Evolutionary conservation across 2,888 invertebrate species (phyloP).

Genomic region (Thymelicus sylvestris): DNA sequence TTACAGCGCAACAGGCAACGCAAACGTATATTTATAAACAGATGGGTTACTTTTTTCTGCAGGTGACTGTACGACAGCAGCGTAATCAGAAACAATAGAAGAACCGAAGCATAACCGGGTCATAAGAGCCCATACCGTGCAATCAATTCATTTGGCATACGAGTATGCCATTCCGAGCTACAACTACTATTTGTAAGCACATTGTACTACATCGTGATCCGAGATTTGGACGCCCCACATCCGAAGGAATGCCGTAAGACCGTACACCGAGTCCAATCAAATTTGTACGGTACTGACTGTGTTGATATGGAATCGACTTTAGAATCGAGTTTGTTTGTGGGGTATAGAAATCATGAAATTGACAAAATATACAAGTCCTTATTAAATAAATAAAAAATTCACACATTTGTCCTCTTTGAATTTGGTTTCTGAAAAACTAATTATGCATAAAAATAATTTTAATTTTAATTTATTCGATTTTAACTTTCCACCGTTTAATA

Average conservation of each 20-base stretch:
- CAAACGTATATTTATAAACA: no score
- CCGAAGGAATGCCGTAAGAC: slow-evolving; percentile 53
- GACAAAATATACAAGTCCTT: no score
- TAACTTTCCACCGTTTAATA: no score
- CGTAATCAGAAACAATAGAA: not conserved
- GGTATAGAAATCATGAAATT: no score
- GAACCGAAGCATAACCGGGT: not conserved
- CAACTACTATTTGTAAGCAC: slow-evolving; percentile 40
- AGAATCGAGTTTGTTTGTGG: not conserved
- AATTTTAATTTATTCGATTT: no score
- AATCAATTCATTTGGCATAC: slow-evolving; percentile 39
- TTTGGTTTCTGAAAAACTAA: no score
- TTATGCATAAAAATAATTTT: no score
- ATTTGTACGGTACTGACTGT: slow-evolving; percentile 66
- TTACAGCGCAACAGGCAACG: no score
- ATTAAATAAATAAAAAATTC: no score
- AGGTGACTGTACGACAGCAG: not conserved
- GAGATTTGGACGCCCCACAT: slow-evolving; percentile 75
- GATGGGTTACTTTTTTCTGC: no score
- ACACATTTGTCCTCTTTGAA: no score
- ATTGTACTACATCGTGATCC: slow-evolving; percentile 63
- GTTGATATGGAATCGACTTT: not conserved
- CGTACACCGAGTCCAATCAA: slow-evolving; percentile 67
- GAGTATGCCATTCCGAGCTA: slow-evolving; percentile 13
- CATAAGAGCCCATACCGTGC: slow-evolving; percentile 12